These are phyloP conservation scores for Regulus satrapa DNA, from an alignment of 2,113 vertebrate genomes.

Conservation along the genomic window DNA sequence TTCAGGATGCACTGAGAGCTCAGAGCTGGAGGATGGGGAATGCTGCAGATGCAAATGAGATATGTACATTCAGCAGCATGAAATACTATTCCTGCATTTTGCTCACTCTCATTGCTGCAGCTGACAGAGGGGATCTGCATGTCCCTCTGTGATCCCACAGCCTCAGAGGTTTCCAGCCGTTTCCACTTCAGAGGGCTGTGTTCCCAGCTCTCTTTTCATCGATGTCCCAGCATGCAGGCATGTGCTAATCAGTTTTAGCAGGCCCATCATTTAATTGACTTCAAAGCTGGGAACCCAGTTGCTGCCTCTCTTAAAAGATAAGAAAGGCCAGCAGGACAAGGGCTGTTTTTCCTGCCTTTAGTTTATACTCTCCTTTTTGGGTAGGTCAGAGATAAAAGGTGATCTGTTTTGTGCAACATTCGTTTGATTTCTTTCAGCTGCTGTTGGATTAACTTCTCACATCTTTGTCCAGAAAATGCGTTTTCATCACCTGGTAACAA, in stretches of 20 bases:
- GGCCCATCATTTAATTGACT: neutral
- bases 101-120: neutral
- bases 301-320: neutral
- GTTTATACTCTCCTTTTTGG: neutral
- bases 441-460: neutral
- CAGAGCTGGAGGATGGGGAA: neutral
- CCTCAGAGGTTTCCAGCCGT: neutral
- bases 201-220: neutral
- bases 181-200: neutral
- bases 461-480: conserved; percentile 2
- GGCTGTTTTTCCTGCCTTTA: conserved; percentile 14
- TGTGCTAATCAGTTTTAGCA: conserved; percentile 12
- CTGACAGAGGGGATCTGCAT: neutral
- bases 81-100: neutral
- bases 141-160: neutral
- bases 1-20: neutral
- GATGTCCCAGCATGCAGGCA: neutral
- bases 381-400: conserved; percentile 17
- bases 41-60: neutral
- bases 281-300: conserved; percentile 14
- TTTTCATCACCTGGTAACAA: conserved; percentile 12
- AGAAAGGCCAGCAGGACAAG: neutral
- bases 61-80: neutral
- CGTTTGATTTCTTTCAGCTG: conserved; percentile 17
- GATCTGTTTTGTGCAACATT: neutral